A percentile compares a stretch with the other conserved stretches of the same genome.
These are phyloP conservation scores for Drosophila nebulosa DNA, from an alignment of 1,140 invertebrate genomes.

Conservation along the genomic window DNA sequence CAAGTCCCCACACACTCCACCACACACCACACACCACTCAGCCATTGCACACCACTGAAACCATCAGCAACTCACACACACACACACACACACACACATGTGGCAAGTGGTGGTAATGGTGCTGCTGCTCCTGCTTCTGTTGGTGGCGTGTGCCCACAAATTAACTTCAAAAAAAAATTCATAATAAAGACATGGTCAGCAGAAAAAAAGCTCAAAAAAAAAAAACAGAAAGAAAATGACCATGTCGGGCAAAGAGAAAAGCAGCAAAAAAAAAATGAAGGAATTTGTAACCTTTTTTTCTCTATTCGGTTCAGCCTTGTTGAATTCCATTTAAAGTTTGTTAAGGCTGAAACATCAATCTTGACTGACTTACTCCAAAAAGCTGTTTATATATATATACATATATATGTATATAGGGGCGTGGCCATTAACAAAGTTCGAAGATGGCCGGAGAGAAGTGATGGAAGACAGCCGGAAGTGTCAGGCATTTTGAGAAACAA, in stretches of 20 bases:
- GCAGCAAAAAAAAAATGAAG: not conserved
- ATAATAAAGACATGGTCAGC: slow-evolving; percentile 75
- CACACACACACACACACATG: slow-evolving; percentile 31
- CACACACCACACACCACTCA: not conserved
- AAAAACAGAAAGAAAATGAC: slow-evolving; percentile 1
- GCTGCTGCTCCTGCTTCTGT: not conserved
- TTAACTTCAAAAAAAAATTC: slow-evolving; percentile 59
- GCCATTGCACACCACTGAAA: not conserved
- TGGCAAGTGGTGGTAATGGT: slow-evolving; percentile 14
- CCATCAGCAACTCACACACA: slow-evolving; percentile 7
- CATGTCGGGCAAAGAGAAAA: not conserved
- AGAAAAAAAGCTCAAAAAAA: slow-evolving; percentile 41
- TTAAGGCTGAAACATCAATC: slow-evolving; percentile 65
- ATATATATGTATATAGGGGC: slow-evolving; percentile 46
- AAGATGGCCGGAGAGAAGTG: not conserved
- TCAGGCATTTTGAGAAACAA: slow-evolving; percentile 74
- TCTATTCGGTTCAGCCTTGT: slow-evolving; percentile 20
- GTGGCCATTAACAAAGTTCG: not conserved
- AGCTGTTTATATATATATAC: slow-evolving; percentile 53
- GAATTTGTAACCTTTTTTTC: slow-evolving; percentile 11
- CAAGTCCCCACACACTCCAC: slow-evolving; percentile 10
- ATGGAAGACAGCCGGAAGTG: slow-evolving; percentile 49
- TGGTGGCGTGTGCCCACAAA: slow-evolving; percentile 57
- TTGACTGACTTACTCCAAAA: slow-evolving; percentile 52
- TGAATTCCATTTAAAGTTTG: slow-evolving; percentile 69